Base-by-base conservation (phyloP, 1,140 invertebrate genomes). In the Zaprionus ornatus region DNA sequence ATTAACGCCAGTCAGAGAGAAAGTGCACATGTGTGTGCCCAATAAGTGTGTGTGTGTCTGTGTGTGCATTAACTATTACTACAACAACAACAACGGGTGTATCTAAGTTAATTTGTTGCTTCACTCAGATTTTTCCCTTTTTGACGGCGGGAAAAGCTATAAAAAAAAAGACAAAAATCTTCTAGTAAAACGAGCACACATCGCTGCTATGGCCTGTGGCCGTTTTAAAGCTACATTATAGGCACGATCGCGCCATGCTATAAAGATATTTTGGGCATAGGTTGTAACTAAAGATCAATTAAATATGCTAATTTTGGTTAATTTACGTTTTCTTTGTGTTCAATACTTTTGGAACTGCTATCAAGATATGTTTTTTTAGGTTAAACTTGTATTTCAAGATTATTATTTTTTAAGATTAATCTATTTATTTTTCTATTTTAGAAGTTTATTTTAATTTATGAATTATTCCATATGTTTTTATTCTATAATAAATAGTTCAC, bases 1-100 rank as follows among this genome's bases (percentile, higher is more conserved):
- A 90, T 91, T 85, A 91, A 90, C 76, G 48, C 81, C 77, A 60
- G 23, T n/a, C 23, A 77, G 59, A 82, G 86, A 90, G 86, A 90
- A 90, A 90, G 85, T 86, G 88, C 23, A 19, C 37, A n/a, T 50
- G 23, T 63, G 27, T 70, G 67, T 54, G 48, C 19, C 5, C 4
- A 21, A n/a, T 25, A 15, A n/a, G 50, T 48, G 40, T 64, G 50
- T 42, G 35, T 32, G 45, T 48, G 15, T 63, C 50, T 40, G 21
- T 71, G 60, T 45, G 29, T 66, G 23, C 45, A 35, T 70, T 50
- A 48, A 32, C 35, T 42, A 27, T 27, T 25, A 35, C 69, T 40
- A 21, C 57, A 54, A 56, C 55, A 54, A 37, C 15, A 25, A 37
- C 32, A 54, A 32, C 12, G n/a, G 45, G 19, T 50, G 45, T 50